Percentiles rank a stretch among this genome's conserved stretches.
Evolutionary conservation across 2,113 vertebrate species (phyloP).

Genomic region (Pseudolaguvia tuberculata): DNA sequence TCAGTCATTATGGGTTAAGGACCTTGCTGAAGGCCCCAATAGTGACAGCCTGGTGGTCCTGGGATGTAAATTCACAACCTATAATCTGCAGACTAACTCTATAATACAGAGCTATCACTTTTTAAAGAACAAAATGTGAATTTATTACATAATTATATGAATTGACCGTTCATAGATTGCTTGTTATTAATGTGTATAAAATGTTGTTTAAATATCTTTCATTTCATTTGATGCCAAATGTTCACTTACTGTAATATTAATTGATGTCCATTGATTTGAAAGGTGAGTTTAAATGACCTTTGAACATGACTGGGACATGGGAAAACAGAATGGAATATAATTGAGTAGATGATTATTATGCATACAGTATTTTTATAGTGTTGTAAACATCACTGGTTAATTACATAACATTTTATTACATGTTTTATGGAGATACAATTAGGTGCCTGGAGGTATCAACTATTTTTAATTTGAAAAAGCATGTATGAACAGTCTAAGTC

Average conservation of each 20-base stretch:
- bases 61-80: too few relatives aligned
- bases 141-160: slow-evolving; percentile 4
- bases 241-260: slow-evolving; percentile 28
- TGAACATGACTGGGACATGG: not conserved
- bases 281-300: not conserved
- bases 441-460: not conserved
- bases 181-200: slow-evolving; percentile 38
- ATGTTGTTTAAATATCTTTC: slow-evolving; percentile 30
- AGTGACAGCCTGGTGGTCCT: too few relatives aligned
- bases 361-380: too few relatives aligned
- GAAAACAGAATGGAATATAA: not conserved
- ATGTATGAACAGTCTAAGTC: not conserved
- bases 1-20: too few relatives aligned
- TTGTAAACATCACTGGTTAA: too few relatives aligned
- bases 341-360: not conserved
- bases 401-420: too few relatives aligned
- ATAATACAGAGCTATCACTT: not conserved
- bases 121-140: slow-evolving; percentile 35
- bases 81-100: too few relatives aligned
- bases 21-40: too few relatives aligned
- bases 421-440: not conserved
- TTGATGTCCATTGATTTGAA: slow-evolving; percentile 27
- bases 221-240: slow-evolving; percentile 14
- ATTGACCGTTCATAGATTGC: too few relatives aligned
- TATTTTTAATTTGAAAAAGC: not conserved